Evolutionary conservation across 2,113 vertebrate genomes (phyloP).

Genomic region (Acanthisitta chloris): DNA sequence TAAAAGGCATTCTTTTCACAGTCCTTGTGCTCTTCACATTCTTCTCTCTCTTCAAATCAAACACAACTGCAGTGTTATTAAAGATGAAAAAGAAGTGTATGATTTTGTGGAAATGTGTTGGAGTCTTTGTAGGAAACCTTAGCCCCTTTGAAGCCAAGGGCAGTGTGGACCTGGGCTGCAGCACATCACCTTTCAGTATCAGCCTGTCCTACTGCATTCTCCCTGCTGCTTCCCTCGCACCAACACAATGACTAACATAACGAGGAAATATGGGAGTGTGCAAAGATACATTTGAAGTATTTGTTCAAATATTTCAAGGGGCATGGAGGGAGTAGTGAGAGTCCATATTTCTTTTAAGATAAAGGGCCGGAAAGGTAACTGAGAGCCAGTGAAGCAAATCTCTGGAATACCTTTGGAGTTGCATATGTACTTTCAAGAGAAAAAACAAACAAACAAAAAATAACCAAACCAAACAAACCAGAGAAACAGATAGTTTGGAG

Average conservation of each 20-base stretch:
- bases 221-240: not conserved
- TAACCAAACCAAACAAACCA: not conserved
- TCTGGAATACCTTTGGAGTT: not conserved
- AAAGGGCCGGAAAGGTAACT: not conserved
- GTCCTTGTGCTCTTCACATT: not conserved
- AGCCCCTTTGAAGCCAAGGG: not conserved
- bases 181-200: not conserved
- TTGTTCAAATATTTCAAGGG: not conserved
- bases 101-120: not conserved
- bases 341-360: not conserved
- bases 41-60: not conserved
- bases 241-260: fast-evolving
- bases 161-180: fast-evolving
- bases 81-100: not conserved
- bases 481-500: not conserved
- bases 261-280: not conserved
- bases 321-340: not conserved
- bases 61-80: not conserved
- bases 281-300: not conserved
- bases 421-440: not conserved
- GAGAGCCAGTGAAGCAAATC: not conserved
- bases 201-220: not conserved
- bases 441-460: not conserved
- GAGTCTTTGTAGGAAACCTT: not conserved
- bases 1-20: not conserved